Conservation (phyloP, 1,140 invertebrate genomes). For the Nebria ingens region DNA sequence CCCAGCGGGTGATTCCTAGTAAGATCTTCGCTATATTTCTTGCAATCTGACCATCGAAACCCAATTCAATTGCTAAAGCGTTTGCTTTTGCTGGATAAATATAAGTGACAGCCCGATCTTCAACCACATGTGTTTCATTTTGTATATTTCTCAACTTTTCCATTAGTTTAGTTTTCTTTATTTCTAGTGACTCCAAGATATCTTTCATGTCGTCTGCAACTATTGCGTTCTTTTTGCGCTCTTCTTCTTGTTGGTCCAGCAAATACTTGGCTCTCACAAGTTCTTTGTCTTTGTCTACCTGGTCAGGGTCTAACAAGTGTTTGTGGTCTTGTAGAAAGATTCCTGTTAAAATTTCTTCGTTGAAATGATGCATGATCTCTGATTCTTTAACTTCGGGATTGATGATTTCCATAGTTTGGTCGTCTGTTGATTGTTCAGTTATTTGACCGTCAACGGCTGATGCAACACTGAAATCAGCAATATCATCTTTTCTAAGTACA, state of each 20-base stretch:
- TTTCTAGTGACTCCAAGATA: slow-evolving; percentile 26
- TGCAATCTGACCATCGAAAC: slow-evolving; percentile 19
- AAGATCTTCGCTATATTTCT: slow-evolving; percentile 29
- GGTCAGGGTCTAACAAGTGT: not conserved
- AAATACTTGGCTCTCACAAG: not conserved
- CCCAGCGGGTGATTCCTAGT: slow-evolving; percentile 27
- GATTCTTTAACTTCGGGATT: not conserved
- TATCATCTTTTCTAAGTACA: not conserved
- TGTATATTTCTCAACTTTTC: slow-evolving; percentile 28
- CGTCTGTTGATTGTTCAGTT: not conserved
- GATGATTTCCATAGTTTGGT: not conserved
- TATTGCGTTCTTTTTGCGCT: slow-evolving; percentile 10
- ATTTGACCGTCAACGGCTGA: not conserved
- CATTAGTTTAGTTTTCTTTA: slow-evolving; percentile 27
- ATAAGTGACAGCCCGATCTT: not conserved
- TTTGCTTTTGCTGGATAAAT: slow-evolving; percentile 6
- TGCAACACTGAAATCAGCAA: slow-evolving; percentile 1
- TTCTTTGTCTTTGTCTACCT: not conserved
- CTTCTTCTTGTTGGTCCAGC: not conserved
- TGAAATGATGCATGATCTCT: not conserved
- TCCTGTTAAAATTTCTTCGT: not conserved
- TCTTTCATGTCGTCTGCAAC: slow-evolving; percentile 31
- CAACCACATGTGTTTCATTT: not conserved
- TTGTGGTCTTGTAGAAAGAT: not conserved
- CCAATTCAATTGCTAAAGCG: not conserved